Conservation (phyloP, 2,797 vertebrate genomes). For the Tangara arthus region DNA sequence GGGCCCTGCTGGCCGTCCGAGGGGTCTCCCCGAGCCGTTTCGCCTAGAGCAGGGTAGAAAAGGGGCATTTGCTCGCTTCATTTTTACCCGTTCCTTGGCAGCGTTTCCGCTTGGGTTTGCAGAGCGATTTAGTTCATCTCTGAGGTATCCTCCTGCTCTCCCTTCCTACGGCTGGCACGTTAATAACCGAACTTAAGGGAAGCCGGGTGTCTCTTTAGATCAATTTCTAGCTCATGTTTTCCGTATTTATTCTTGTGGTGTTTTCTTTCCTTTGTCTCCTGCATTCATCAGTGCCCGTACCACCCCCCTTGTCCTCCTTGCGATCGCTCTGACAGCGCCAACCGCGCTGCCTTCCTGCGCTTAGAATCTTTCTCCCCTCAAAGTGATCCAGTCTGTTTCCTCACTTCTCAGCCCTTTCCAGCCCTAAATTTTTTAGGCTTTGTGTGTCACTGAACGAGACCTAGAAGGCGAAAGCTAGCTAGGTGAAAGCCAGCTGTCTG, state of each 20-base stretch:
- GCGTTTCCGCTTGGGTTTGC: neutral
- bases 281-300: fast-evolving
- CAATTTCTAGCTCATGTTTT: neutral
- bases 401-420: neutral
- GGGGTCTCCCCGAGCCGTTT: neutral
- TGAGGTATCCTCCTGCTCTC: neutral
- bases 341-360: fast-evolving
- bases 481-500: neutral
- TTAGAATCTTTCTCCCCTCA: neutral
- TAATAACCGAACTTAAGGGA: neutral
- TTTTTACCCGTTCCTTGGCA: neutral
- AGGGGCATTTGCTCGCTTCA: neutral
- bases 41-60: neutral
- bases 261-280: neutral
- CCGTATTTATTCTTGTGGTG: neutral
- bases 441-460: neutral
- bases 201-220: neutral
- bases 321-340: neutral
- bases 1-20: fast-evolving
- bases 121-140: neutral
- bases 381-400: neutral
- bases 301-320: neutral
- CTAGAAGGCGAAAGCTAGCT: neutral
- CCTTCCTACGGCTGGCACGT: too few relatives aligned
- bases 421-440: neutral